Evolutionary conservation across 2,797 vertebrate genomes (phyloP).

Genomic region (Anomalospiza imberbis): DNA sequence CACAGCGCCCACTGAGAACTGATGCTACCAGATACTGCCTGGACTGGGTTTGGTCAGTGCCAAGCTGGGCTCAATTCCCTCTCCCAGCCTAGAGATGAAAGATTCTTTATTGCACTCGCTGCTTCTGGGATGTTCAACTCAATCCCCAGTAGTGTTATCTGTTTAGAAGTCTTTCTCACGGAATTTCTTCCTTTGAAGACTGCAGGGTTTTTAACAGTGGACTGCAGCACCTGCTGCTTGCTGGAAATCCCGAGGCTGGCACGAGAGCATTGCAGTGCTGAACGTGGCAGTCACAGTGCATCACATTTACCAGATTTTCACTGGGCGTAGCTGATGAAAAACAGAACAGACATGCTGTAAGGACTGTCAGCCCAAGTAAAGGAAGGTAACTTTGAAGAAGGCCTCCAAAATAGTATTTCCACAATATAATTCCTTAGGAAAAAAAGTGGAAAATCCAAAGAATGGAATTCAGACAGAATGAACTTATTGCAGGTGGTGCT

Average conservation of each 20-base stretch:
- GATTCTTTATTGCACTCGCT: neutral
- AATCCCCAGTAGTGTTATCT: neutral
- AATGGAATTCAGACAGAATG: neutral
- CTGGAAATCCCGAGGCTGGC: neutral
- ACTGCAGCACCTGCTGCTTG: slow-evolving; percentile 19
- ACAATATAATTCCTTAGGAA: neutral
- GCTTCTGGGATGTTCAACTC: neutral
- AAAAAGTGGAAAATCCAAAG: neutral
- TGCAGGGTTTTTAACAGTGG: neutral
- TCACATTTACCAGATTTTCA: neutral
- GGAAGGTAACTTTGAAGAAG: neutral
- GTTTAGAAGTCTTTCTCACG: neutral
- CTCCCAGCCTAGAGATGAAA: neutral
- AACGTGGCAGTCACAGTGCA: neutral
- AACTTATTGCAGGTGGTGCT: neutral
- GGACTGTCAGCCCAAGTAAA: neutral
- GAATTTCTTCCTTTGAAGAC: slow-evolving; percentile 16
- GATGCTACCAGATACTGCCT: neutral
- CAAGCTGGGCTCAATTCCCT: neutral
- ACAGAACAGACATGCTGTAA: neutral
- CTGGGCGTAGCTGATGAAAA: neutral
- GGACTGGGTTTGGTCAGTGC: neutral
- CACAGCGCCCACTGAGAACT: neutral
- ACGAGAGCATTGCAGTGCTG: neutral
- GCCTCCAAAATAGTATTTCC: neutral